Base-by-base conservation (phyloP, 2,797 vertebrate species). In the Artibeus jamaicensis region DNA sequence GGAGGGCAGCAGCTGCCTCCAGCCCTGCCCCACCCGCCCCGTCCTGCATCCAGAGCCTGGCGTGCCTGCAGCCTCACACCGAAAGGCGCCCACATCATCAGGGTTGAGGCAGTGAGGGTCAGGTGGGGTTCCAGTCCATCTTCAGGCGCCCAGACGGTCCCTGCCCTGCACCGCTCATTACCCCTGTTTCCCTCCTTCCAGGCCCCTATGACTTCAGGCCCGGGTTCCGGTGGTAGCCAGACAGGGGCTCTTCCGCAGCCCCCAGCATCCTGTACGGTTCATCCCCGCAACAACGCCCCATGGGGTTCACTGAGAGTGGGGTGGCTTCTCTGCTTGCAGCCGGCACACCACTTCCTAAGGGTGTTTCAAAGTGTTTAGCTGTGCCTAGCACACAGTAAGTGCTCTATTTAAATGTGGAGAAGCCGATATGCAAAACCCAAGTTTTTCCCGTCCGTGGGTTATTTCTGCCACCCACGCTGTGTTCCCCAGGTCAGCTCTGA, bases 71-170 rank as follows among this genome's bases (percentile, higher is more conserved):
- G 42, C 44, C 77, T 50, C n/a, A 44, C 2, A 37, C 46, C 46
- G n/a, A 46, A 44, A 59, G 48, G 10, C 48, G 59, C 68, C 37
- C 0, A 0, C 6, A 1, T 19, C 48, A 3, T 9, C 14, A 1
- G 79, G 48, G 24, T 48, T 11, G 71, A 77, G 82, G 37, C 7
- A 0, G 24, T 18, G 65, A 11, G 37, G 44, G 37, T 26, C n/a
- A 48, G 15, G 2, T 55, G 26, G 1, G 4, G 29, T 8, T 65
- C 37, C 14, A 0, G 50, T 34, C 67, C 24, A 0, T 12, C 26
- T 12, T 29, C 14, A 10, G 4, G 14, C 48, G 15, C 6, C 19
- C 32, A 24, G 1, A 8, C 3, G 37, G 70, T 12, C 50, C 68
- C 26, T 18, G 22, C 46, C 16, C 50, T 57, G 46, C 16, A 32